Evolutionary conservation across 2,113 vertebrate species (phyloP).

Genomic region (Anarrhichthys ocellatus): DNA sequence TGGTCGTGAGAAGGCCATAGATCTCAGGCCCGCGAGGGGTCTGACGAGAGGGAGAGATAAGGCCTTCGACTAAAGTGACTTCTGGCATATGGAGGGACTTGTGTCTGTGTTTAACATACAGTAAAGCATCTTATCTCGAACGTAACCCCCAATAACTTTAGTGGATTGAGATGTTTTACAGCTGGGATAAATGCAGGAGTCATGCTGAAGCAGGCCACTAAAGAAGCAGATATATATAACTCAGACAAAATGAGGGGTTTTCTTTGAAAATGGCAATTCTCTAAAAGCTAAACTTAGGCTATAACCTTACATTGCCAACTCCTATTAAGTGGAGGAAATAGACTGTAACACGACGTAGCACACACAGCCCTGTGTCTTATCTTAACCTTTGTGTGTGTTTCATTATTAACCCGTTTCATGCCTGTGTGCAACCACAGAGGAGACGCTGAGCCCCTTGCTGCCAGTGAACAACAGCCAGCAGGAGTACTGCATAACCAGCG

Average conservation of each 20-base stretch:
- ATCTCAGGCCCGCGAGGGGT: constrained; percentile 29
- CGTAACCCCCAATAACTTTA: not conserved
- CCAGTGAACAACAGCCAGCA: constrained; percentile 80
- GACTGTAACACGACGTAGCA: not conserved
- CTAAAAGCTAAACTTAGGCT: not conserved
- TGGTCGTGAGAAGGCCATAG: constrained; percentile 44
- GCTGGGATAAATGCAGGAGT: constrained; percentile 17
- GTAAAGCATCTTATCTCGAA: constrained; percentile 56
- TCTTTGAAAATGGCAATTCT: not conserved
- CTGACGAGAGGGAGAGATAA: constrained; percentile 54
- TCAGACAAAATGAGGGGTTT: not conserved
- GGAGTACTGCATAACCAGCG: constrained; percentile 85
- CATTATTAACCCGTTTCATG: constrained; percentile 10
- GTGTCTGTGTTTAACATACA: constrained; percentile 52
- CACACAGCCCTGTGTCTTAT: not conserved
- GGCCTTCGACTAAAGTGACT: constrained; percentile 12
- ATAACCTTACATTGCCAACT: not conserved
- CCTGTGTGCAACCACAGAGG: constrained; percentile 70
- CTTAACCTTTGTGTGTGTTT: not conserved
- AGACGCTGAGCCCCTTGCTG: constrained; percentile 72
- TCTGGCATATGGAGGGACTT: constrained; percentile 56
- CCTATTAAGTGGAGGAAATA: not conserved
- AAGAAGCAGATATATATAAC: not conserved
- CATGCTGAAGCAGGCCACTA: not conserved
- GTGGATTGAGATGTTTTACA: constrained; percentile 33